Evolutionary conservation across 2,888 invertebrate genomes (phyloP), one percentile per base, ranked within the genome.

Genomic region (Aelia acuminata): DNA sequence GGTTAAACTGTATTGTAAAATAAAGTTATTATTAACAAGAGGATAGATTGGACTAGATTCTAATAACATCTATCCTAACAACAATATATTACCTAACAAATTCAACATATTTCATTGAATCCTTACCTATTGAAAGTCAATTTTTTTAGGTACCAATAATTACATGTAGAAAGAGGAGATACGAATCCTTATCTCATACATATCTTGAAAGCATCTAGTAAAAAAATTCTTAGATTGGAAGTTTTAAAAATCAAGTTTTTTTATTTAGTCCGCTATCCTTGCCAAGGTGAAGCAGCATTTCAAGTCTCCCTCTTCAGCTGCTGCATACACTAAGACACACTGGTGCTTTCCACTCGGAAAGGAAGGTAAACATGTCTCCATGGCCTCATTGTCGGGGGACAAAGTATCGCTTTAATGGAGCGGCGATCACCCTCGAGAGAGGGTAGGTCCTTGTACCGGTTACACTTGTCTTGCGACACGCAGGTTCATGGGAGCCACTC

Each of bases 381-480:
- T 7, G 20, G 18, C 75, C 80, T 47, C 13, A 80, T 80, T 43
- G 80, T 43, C 0, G 13, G 15, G 80, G 80, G 80, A 80, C 80
- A 39, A 39, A 39, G 80, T 80, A 80, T 80, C 43, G 80, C 80
- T 47, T 80, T 80, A 80, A 80, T 80, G 43, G 8, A 43, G 75
- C 75, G 70, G 20, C 26, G 63, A 3, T 26, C 63, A 75, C 75
- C 75, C 35, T 75, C 22, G 75, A 80, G 80, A 15, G 80, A 80
- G 80, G 80, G 80, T 80, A 80, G 80, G n/a, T n/a, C n/a, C 80
- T 43, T 47, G 80, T 80, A 80, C 80, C 43, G 80, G 80, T 80
- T 26, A 80, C 80, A 80, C 80, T 80, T 80, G 80, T 80, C 80
- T 80, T 80, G 80, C 80, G 80, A 80, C 80, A 80, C 43, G 80